Evolutionary conservation across 2,113 vertebrate genomes (phyloP), one percentile per base, ranked within the genome.

Genomic region (Siniperca knerii): DNA sequence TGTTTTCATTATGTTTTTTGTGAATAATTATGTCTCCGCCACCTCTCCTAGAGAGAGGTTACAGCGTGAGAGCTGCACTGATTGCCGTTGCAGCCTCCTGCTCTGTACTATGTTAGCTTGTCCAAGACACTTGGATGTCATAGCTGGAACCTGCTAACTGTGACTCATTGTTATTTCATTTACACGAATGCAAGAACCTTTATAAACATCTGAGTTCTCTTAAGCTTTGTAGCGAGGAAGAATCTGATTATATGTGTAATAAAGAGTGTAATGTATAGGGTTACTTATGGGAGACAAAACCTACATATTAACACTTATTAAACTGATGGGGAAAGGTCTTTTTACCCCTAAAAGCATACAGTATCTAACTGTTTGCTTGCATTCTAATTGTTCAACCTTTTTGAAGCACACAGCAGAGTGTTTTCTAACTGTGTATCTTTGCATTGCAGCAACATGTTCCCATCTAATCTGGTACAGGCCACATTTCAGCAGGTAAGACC

Each of bases 381-480:
- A 73, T 72, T 25, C 21, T 20, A 29, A 10, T 29, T 62, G 44
- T 37, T 72, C 35, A 62, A 6, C 5, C 29, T 65, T 48, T 58
- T 23, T 54, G 20, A 35, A 18, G 0, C 0, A 10, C 25, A 13
- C 55, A n/a, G 23, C 6, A 23, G 9, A 29, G 48, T 57, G 33
- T 54, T 71, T 65, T 66, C 35, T 37, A 6, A 21, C 0, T 55
- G 16, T 79, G 20, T 44, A 0, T 46, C 6, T 75, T 75, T 94
- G 52, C 37, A 62, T 84, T 88, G 40, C 93, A 99, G 98, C 90
- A 99, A 99, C 92, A 99, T 99, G 98, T 99, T 99, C 86, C 98
- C 98, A 61, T 95, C 98, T 73, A 99, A 99, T 89, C 94, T 99
- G 87, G 97, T 99, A 81, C 97, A 99, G 90, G 98, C 98, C 80